Percentiles rank a stretch among this genome's conserved stretches.
phyloP scores from a whole-genome alignment of 2,113 vertebrate genomes.

The Morone saxatilis region DNA sequence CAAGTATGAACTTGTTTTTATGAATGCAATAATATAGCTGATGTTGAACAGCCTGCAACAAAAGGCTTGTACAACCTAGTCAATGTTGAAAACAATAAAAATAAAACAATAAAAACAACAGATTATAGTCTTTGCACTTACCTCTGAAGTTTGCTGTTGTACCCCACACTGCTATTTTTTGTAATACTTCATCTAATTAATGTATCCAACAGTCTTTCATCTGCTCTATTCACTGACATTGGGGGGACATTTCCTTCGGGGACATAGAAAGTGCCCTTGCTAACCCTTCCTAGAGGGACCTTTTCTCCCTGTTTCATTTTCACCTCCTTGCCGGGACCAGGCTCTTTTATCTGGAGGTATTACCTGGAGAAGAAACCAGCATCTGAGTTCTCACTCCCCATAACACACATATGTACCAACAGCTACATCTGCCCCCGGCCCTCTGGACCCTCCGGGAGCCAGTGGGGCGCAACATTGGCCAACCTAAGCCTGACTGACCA shows the following conservation, averaged over 20 bases:
- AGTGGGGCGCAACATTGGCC: constrained; percentile 18
- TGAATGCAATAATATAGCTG: constrained; percentile 28
- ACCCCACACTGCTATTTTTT: constrained; percentile 7
- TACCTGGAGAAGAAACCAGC: constrained; percentile 68
- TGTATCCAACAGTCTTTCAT: neutral
- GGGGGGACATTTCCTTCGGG: constrained; percentile 21
- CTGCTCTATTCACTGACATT: constrained; percentile 12
- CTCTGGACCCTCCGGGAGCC: constrained; percentile 15
- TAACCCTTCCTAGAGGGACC: constrained; percentile 22
- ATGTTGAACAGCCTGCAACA: constrained; percentile 27
- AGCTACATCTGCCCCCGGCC: constrained; percentile 32
- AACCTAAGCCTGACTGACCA: constrained; percentile 40
- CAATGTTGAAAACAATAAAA: constrained; percentile 26
- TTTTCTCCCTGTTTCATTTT: constrained; percentile 79
- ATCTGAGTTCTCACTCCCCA: constrained; percentile 66
- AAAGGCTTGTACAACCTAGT: constrained; percentile 4
- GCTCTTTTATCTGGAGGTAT: constrained; percentile 58
- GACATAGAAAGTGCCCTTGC: constrained; percentile 47
- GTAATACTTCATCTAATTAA: neutral
- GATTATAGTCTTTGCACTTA: constrained; percentile 2
- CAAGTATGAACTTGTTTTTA: constrained; percentile 36
- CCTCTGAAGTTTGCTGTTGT: constrained; percentile 28
- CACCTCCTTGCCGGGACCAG: constrained; percentile 68
- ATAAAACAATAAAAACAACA: neutral
- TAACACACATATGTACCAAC: constrained; percentile 32